Evolutionary conservation across 2,888 invertebrate genomes (phyloP), one percentile per base, ranked within the genome.

Genomic region (Luperina nickerlii): DNA sequence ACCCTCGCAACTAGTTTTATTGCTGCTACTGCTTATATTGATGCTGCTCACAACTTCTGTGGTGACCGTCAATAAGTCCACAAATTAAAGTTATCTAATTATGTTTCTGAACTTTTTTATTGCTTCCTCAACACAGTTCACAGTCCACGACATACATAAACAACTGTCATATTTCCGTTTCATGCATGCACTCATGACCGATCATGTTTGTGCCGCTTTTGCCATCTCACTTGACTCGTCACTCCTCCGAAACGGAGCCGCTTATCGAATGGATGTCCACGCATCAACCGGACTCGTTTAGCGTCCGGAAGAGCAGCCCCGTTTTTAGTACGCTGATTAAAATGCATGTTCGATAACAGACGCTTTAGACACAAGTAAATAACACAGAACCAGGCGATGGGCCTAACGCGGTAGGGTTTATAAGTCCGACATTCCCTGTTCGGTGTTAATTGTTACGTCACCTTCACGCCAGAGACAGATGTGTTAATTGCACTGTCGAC

Each of bases 291-390:
- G 68, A 60, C 83, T 84, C 60, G 63, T 38, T 63, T 27, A 60
- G 75, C 57, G 62, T 63, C 89, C 88, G 88, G 88, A 88, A 83
- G 75, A 68, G 78, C 71, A 70, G 86, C 20, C 86, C 88, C 84
- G 70, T 75, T 89, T 74, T 89, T 74, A 42, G 42, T 75, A 5
- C 48, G 72, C 38, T 63, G 74, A 74, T 67, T 72, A 74, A 65
- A n/a, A 68, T 76, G 27, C 71, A 24, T 38, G 57, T 72, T 76
- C 62, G 70, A 78, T 89, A 79, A 66, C 66, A 79, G 54, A 68
- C 70, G 66, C 66, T 65, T 75, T 63, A 75, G 13, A 62, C 69
- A 32, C 15, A 45, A 72, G 27, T 45, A n/a, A 32, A n/a, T 45
- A 54, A 20, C 45, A 82, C n/a, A 57, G 18, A 54, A 74, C 24